Conservation (phyloP, 2,113 vertebrate species). For the Steatornis caripensis region DNA sequence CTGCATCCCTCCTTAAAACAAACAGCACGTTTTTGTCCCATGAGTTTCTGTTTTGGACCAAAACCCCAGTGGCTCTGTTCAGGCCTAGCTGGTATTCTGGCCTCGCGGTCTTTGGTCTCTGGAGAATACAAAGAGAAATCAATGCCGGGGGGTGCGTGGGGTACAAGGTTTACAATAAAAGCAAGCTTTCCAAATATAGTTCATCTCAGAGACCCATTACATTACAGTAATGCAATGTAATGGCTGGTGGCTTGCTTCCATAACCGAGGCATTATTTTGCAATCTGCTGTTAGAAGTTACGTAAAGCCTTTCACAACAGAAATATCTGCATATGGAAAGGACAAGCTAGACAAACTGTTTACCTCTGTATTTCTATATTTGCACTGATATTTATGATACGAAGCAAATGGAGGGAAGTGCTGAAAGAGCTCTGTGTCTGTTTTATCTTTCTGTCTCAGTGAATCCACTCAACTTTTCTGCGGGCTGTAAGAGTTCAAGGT, state of each 20-base stretch:
- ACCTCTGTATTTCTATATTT: neutral
- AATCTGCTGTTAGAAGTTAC: neutral
- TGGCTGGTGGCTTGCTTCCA: slow-evolving; percentile 20
- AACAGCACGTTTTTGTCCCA: neutral
- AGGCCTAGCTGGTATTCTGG: neutral
- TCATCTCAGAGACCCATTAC: neutral
- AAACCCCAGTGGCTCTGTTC: neutral
- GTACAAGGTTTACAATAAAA: neutral
- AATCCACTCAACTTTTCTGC: slow-evolving; percentile 6
- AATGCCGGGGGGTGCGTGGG: neutral
- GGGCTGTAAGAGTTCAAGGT: slow-evolving; percentile 35
- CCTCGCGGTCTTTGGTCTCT: neutral
- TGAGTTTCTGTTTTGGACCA: neutral
- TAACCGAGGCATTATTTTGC: neutral
- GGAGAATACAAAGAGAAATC: neutral
- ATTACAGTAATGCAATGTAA: slow-evolving; percentile 11
- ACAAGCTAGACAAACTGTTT: neutral
- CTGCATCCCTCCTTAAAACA: neutral
- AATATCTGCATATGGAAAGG: neutral
- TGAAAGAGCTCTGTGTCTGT: neutral
- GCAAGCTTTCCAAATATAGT: neutral
- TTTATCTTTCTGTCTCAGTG: slow-evolving; percentile 47
- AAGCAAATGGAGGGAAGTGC: slow-evolving; percentile 9
- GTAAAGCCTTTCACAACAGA: neutral
- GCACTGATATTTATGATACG: slow-evolving; percentile 12